Base-by-base conservation (phyloP, 2,797 vertebrate genomes). In the Pelobates cultripes region DNA sequence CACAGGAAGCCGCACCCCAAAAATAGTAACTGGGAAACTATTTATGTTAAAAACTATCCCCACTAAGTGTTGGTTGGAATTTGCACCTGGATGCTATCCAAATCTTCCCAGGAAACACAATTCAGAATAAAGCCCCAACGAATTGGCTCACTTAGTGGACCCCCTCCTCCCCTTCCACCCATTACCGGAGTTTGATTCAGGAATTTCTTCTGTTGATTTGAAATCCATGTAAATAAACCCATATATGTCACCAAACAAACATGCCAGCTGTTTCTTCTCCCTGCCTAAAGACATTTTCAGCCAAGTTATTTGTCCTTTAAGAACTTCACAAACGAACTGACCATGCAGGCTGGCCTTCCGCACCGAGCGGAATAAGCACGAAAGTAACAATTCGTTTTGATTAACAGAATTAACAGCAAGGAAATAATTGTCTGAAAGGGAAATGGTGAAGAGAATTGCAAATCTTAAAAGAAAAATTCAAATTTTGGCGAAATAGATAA, bases 181-280 rank as follows among this genome's bases (percentile, higher is more conserved):
- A 79, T 84, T 84, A 70, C 82, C 77, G 73, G 77, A 79, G 77
- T 70, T 47, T 4, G 72, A 70, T 79, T 83, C 77, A 74, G 77
- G 81, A 83, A 83, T 83, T 83, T 75, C 55, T 74, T 61, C 55
- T 78, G 81, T 83, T 84, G 77, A 84, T 75, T 66, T 79, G 82
- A 79, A 75, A 57, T 84, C 68, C 73, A 71, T 84, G 77, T 79
- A 84, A 84, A 84, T 84, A 84, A 84, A 75, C 72, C 77, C 82
- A 84, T 84, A 79, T 75, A 79, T 84, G 82, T 84, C 82, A 79
- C 82, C 82, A 84, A 84, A 83, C 81, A 83, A 74, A 84, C 68
- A 79, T 79, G 51, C 77, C 82, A 84, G 82, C 82, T 84, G 82
- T 64, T 75, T 71, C n/a, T 75, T 79, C 76, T 83, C 81, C 71